A percentile compares a stretch with the other conserved stretches of the same genome.
Conservation (phyloP, 2,113 vertebrate species). For the Corythaeola cristata region DNA sequence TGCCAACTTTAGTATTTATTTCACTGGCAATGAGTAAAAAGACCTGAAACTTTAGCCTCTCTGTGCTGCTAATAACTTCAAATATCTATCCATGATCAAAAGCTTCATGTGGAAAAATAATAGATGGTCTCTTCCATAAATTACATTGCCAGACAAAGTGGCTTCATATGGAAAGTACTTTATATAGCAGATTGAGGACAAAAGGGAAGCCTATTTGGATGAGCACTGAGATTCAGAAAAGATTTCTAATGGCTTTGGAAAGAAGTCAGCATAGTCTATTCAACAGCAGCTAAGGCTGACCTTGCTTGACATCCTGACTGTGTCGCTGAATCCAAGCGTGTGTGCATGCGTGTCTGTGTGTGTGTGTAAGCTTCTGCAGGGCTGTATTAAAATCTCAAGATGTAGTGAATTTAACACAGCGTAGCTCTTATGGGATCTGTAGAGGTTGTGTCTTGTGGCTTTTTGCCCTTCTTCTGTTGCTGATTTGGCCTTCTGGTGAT, state of each 20-base stretch:
- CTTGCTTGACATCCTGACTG: not conserved
- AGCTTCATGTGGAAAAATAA: constrained; percentile 48
- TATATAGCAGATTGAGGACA: not conserved
- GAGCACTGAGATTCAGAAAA: not conserved
- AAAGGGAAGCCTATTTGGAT: not conserved
- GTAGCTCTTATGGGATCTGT: not conserved
- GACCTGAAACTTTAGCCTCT: constrained; percentile 23
- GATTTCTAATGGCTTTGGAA: not conserved
- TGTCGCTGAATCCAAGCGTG: not conserved
- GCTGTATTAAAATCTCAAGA: not conserved
- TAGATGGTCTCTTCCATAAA: not conserved
- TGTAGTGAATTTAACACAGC: not conserved
- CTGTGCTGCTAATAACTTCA: not conserved
- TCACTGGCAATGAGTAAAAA: constrained; percentile 29
- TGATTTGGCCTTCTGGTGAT: not conserved
- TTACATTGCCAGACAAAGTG: not conserved
- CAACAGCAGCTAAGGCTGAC: not conserved
- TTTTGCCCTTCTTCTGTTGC: not conserved
- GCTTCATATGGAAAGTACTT: constrained; percentile 24
- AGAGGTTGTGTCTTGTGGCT: not conserved
- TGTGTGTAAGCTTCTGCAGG: not conserved
- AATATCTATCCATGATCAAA: not conserved
- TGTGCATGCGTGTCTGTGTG: no score
- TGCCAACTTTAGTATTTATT: constrained; percentile 11
- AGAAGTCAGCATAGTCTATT: not conserved